A percentile compares a stretch with the other conserved stretches of the same genome.
Conservation (phyloP, 2,113 vertebrate genomes). For the Propithecus coquereli region DNA sequence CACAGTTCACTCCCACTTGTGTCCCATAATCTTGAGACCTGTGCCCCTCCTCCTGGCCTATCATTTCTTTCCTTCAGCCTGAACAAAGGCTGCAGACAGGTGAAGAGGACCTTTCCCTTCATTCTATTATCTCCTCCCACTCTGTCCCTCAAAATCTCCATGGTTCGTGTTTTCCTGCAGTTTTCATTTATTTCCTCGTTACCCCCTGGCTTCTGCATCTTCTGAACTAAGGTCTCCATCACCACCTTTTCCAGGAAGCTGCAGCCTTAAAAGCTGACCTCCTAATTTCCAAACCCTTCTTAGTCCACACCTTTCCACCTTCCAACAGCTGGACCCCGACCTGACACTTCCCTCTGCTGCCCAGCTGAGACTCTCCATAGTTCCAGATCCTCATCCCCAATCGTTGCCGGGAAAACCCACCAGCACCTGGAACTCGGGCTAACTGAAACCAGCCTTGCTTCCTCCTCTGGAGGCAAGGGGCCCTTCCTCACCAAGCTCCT, state of each 20-base stretch:
- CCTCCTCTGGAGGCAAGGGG: neutral
- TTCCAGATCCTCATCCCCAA: neutral
- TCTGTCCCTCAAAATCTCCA: neutral
- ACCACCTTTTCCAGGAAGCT: neutral
- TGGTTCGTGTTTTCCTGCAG: neutral
- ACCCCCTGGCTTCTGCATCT: rapidly evolving
- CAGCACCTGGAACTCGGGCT: too few relatives aligned
- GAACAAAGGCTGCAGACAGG: neutral
- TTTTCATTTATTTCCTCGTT: neutral
- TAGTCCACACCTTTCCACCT: neutral
- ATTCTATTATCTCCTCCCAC: rapidly evolving
- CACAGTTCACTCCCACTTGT: neutral
- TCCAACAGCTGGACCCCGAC: neutral
- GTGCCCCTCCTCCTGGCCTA: rapidly evolving
- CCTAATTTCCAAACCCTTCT: neutral
- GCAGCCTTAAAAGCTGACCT: neutral
- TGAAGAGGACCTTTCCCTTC: neutral
- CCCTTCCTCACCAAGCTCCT: neutral
- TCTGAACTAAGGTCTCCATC: neutral
- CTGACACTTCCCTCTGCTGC: neutral
- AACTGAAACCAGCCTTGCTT: neutral
- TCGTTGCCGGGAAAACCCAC: neutral
- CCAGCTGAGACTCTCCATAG: too few relatives aligned
- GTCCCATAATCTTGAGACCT: neutral
- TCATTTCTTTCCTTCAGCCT: neutral